Base-by-base conservation (phyloP, 1,140 invertebrate genomes). In the Tetragonula clypearis region DNA sequence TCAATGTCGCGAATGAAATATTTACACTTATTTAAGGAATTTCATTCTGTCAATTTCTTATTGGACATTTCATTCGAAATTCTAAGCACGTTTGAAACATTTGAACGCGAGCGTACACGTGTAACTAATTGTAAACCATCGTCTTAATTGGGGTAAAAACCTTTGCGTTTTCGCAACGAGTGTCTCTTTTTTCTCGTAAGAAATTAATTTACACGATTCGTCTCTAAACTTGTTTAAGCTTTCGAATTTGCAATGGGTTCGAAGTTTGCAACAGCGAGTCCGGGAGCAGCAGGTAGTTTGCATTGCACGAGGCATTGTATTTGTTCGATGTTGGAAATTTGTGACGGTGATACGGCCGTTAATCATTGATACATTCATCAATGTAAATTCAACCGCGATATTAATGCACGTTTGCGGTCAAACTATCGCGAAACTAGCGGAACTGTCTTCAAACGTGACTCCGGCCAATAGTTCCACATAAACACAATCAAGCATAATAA, bases 331-430 rank as follows among this genome's bases (percentile, higher is more conserved):
- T 77, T 68, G 73, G 26, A 68, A 41, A 82, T 82, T 66, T 76
- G 55, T 55, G 26, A 55, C 53, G 49, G 58, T 49, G 68, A 76
- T 77, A 68, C 62, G 53, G 58, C 56, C 81, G 62, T 83, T 69
- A 83, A 83, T 83, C 73, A 60, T 77, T 77, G 73, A 77, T 77
- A 69, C 81, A n/a, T 83, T 76, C 81, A 49, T 76, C 72, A 49
- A 83, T 83, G 62, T 26, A 77, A 83, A 83, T 41, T 77, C 35
- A n/a, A n/a, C 19, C 19, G 53, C 35, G 53, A 9, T 26, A 68
- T 66, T 60, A 83, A 76, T 83, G 49, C 21, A 26, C 21, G 62
- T 30, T 23, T 12, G 53, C 21, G 2, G 23, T 72, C 23, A 30
- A 73, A 81, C 69, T 73, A 81, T 26, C 21, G 23, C 23, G 68